phyloP scores from a whole-genome alignment of 2,797 vertebrate genomes.

The Leptatherina wallacei region DNA sequence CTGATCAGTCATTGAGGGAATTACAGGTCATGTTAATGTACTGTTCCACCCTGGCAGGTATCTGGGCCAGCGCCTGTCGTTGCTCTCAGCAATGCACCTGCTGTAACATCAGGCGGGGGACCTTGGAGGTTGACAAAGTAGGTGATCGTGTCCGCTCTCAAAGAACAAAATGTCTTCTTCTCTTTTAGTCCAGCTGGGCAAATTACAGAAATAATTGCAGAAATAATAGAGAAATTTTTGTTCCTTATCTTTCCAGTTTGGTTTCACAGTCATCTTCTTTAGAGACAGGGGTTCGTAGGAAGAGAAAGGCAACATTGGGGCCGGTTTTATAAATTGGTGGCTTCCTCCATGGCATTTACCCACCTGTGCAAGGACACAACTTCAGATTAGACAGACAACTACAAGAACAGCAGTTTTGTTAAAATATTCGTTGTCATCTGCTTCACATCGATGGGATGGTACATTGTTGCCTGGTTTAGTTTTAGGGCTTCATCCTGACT shows the following conservation, averaged over 20 bases:
- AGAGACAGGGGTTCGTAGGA: not conserved
- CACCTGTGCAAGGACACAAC: constrained; percentile 84
- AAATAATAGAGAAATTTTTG: constrained; percentile 26
- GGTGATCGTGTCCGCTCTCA: constrained; percentile 64
- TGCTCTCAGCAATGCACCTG: constrained; percentile 68
- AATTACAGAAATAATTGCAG: constrained; percentile 33
- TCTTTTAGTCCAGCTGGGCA: constrained; percentile 29
- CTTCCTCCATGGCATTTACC: constrained; percentile 96
- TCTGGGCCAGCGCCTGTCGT: constrained; percentile 63
- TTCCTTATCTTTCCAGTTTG: constrained; percentile 19
- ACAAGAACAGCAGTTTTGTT: constrained; percentile 2
- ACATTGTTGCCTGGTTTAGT: constrained; percentile 3
- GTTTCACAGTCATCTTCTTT: constrained; percentile 42
- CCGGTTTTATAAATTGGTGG: constrained; percentile 91
- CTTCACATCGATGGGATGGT: not conserved
- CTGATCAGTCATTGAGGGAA: constrained; percentile 21
- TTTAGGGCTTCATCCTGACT: not conserved
- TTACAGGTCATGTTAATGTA: constrained; percentile 46
- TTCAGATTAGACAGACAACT: constrained; percentile 24
- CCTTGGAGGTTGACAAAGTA: constrained; percentile 63
- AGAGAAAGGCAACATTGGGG: constrained; percentile 11
- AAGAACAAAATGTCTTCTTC: constrained; percentile 58
- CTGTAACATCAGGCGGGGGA: constrained; percentile 59
- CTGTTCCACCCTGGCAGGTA: constrained; percentile 60
- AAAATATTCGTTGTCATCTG: constrained; percentile 1